Evolutionary conservation across 2,113 vertebrate species (phyloP).

Genomic region (Paraplagusia blochii): DNA sequence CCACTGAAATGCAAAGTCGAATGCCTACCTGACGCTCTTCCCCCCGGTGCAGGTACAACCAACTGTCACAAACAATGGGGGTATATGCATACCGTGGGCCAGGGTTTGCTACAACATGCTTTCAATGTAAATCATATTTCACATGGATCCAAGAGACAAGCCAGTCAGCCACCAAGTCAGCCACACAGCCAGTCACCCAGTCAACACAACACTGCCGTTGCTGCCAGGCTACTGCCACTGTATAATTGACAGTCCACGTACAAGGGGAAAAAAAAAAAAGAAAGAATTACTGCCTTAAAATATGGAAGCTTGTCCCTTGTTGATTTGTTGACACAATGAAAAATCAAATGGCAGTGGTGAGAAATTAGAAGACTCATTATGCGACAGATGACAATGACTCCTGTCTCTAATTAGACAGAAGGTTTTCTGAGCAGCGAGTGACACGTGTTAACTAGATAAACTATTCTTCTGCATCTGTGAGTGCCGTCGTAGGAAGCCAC

Average conservation of each 20-base stretch:
- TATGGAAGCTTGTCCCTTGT: conserved; percentile 49
- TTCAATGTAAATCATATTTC: conserved; percentile 75
- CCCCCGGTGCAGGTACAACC: conserved; percentile 59
- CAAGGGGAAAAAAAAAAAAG: conserved; percentile 4
- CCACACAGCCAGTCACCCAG: conserved; percentile 46
- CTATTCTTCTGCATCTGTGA: conserved; percentile 58
- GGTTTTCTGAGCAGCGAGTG: conserved; percentile 37
- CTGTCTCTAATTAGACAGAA: conserved; percentile 60
- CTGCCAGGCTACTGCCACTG: conserved; percentile 42
- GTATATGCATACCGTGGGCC: conserved; percentile 68
- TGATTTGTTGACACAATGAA: conserved; percentile 57
- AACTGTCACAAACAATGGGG: conserved; percentile 77
- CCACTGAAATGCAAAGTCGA: conserved; percentile 72
- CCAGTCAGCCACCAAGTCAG: conserved; percentile 63
- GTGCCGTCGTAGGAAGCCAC: conserved; percentile 26
- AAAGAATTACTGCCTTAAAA: conserved; percentile 59
- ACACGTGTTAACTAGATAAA: conserved; percentile 54
- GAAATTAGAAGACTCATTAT: conserved; percentile 50
- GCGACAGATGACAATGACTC: conserved; percentile 58
- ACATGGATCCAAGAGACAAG: conserved; percentile 63
- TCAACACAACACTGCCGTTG: conserved; percentile 35
- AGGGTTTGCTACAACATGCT: conserved; percentile 73
- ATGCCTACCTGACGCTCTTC: conserved; percentile 54
- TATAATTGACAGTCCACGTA: conserved; percentile 62
- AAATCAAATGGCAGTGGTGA: conserved; percentile 62